phyloP scores from a whole-genome alignment of 2,888 invertebrate species.

The Ditula angustiorana region DNA sequence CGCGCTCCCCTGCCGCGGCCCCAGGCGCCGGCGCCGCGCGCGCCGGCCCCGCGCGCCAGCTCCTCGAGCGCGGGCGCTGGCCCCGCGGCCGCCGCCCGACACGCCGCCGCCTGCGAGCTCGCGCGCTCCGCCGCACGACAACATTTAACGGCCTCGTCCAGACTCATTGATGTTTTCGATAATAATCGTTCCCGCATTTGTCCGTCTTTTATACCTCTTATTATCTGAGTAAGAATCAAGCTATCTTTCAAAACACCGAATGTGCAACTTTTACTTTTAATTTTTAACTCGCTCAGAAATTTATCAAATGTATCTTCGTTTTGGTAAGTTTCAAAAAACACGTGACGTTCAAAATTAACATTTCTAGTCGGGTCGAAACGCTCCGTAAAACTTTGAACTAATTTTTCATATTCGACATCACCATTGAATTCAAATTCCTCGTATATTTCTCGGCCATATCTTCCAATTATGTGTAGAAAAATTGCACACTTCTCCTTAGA shows the following conservation, averaged over 20 bases:
- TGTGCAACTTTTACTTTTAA: too few species aligned
- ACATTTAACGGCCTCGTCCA: constrained; percentile 5
- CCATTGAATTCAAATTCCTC: not conserved
- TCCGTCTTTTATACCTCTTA: not conserved
- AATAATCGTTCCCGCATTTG: not conserved
- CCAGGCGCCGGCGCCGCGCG: too few species aligned
- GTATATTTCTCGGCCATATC: not conserved
- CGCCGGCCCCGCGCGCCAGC: not conserved
- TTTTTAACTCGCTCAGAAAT: not conserved
- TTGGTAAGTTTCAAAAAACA: not conserved
- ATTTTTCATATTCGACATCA: not conserved
- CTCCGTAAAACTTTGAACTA: not conserved
- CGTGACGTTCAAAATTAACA: not conserved
- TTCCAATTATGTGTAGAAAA: not conserved
- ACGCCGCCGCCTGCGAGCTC: not conserved
- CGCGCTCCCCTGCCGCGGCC: too few species aligned
- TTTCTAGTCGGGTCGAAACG: not conserved
- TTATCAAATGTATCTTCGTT: not conserved
- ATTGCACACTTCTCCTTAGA: not conserved
- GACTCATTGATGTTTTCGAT: not conserved
- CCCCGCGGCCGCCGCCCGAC: not conserved
- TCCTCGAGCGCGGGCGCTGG: not conserved
- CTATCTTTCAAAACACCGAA: too few species aligned
- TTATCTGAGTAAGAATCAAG: too few species aligned
- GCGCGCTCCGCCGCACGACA: constrained; percentile 1